Evolutionary conservation across 2,888 invertebrate genomes (phyloP).

Genomic region (Microdon myrmicae): DNA sequence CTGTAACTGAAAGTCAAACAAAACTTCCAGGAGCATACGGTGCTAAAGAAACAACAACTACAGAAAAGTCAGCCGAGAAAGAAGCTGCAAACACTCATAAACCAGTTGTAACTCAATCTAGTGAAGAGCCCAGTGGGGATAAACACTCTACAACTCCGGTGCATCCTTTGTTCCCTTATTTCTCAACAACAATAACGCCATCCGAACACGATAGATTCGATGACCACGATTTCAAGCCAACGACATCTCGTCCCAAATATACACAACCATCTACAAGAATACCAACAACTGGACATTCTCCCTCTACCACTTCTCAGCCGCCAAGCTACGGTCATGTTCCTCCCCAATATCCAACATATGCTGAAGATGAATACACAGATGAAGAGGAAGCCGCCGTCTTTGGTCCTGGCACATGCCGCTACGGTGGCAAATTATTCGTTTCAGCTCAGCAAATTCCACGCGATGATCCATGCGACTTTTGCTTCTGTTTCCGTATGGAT

Average conservation of each 20-base stretch:
- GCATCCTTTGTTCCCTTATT: constrained; percentile 58
- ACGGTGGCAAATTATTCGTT: constrained; percentile 91
- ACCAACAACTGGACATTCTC: constrained; percentile 23
- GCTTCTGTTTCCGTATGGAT: constrained; percentile 96
- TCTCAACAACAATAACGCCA: not conserved
- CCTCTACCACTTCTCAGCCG: constrained; percentile 46
- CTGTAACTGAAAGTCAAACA: not conserved
- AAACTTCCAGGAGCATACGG: constrained; percentile 13
- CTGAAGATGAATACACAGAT: constrained; percentile 73
- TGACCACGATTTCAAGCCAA: constrained; percentile 2
- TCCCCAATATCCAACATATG: constrained; percentile 62
- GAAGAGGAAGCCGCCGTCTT: constrained; percentile 81
- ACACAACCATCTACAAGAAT: constrained; percentile 2
- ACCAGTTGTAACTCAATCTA: constrained; percentile 34
- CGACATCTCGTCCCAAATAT: constrained; percentile 1
- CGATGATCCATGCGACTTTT: constrained; percentile 95
- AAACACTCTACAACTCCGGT: constrained; percentile 52
- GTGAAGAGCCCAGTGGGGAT: constrained; percentile 44
- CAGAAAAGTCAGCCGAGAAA: constrained; percentile 34
- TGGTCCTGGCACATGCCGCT: constrained; percentile 90
- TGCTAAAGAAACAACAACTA: constrained; percentile 41
- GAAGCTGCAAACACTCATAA: constrained; percentile 33
- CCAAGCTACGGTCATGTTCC: constrained; percentile 58
- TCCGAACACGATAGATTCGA: constrained; percentile 15
- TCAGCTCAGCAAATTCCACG: constrained; percentile 95